phyloP scores from a whole-genome alignment of 2,888 invertebrate species.

The Copidosoma aretas region DNA sequence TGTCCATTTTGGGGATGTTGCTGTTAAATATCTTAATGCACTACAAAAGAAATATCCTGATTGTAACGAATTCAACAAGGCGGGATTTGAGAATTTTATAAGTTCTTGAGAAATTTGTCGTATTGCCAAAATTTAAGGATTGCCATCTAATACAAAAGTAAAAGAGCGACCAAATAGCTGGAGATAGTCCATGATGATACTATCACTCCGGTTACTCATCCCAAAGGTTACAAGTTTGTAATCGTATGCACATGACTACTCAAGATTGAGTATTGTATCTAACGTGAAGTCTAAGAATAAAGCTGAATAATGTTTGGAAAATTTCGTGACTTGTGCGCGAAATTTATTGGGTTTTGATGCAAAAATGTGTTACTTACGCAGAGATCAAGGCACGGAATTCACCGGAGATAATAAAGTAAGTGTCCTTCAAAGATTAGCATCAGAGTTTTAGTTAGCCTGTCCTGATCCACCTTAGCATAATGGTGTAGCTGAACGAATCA shows the following conservation, averaged over 20 bases:
- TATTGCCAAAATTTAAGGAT: slow-evolving; percentile 42
- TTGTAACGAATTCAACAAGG: slow-evolving; percentile 25
- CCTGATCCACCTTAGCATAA: slow-evolving; percentile 40
- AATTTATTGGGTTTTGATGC: too few relatives aligned
- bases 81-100: slow-evolving; percentile 42
- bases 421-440: neutral
- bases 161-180: slow-evolving; percentile 38
- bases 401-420: slow-evolving; percentile 42
- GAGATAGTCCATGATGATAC: slow-evolving; percentile 43
- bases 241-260: slow-evolving; percentile 44
- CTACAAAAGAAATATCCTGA: slow-evolving; percentile 37
- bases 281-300: slow-evolving; percentile 41
- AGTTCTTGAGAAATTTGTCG: slow-evolving; percentile 43
- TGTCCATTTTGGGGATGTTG: slow-evolving; percentile 43
- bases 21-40: too few relatives aligned
- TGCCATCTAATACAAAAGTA: slow-evolving; percentile 38
- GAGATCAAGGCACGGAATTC: slow-evolving; percentile 43
- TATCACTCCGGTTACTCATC: slow-evolving; percentile 39
- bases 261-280: slow-evolving; percentile 41
- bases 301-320: slow-evolving; percentile 32
- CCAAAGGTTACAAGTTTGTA: too few relatives aligned
- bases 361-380: too few relatives aligned
- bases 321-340: slow-evolving; percentile 40
- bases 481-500: slow-evolving; percentile 38
- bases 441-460: neutral